Evolutionary conservation across 2,113 vertebrate species (phyloP).

Genomic region (Carassius auratus): DNA sequence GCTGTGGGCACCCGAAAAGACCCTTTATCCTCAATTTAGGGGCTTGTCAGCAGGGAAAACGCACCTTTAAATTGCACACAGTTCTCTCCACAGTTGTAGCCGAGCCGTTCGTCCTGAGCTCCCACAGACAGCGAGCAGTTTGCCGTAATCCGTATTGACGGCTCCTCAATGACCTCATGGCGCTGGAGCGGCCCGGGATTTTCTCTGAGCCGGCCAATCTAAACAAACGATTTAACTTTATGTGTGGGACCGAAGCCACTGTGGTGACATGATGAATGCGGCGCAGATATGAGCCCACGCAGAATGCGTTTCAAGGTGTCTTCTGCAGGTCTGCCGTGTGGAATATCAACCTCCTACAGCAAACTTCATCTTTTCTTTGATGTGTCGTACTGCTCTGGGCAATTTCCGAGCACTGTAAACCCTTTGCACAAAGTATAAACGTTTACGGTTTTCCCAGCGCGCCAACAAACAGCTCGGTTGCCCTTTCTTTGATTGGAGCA

Average conservation of each 20-base stretch:
- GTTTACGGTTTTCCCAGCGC: slow-evolving; percentile 50
- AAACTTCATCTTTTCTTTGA: slow-evolving; percentile 1
- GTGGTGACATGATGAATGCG: slow-evolving; percentile 66
- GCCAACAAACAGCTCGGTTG: slow-evolving; percentile 42
- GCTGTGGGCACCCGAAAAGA: slow-evolving; percentile 47
- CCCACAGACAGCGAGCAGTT: slow-evolving; percentile 72
- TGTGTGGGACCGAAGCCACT: slow-evolving; percentile 45
- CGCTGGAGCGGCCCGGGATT: slow-evolving; percentile 65
- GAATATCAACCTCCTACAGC: not conserved
- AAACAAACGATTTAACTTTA: slow-evolving; percentile 75
- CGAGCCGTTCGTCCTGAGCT: slow-evolving; percentile 49
- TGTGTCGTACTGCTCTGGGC: not conserved
- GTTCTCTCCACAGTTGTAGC: slow-evolving; percentile 31
- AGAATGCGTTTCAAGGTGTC: slow-evolving; percentile 52
- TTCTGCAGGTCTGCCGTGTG: not conserved
- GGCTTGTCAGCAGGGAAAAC: too few species aligned
- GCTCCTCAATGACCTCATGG: slow-evolving; percentile 76
- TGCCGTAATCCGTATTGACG: slow-evolving; percentile 79
- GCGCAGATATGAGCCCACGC: slow-evolving; percentile 66
- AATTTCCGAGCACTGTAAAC: slow-evolving; percentile 1
- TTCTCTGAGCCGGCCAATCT: slow-evolving; percentile 76
- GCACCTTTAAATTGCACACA: slow-evolving; percentile 51
- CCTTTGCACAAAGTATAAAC: not conserved
- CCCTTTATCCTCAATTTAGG: slow-evolving; percentile 57
- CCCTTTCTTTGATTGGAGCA: slow-evolving; percentile 43